These are phyloP conservation scores for Eucera pruinosa DNA, from an alignment of 2,888 invertebrate species.

Conservation along the genomic window DNA sequence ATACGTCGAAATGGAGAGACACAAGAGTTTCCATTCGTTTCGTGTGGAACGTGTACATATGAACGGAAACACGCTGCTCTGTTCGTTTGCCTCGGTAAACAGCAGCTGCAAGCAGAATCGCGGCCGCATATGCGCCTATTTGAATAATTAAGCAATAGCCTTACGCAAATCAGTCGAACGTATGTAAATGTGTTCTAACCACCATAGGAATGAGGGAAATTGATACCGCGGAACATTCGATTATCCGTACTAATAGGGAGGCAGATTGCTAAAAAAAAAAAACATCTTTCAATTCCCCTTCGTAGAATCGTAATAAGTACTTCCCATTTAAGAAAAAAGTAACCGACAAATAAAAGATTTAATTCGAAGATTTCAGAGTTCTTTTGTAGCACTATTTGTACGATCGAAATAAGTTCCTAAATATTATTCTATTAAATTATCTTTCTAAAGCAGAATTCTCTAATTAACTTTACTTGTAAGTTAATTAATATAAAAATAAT, in stretches of 20 bases:
- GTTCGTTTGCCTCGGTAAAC: slow-evolving; percentile 40
- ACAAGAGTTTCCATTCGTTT: slow-evolving; percentile 56
- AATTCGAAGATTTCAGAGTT: no score
- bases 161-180: slow-evolving; percentile 43
- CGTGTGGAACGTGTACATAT: slow-evolving; percentile 64
- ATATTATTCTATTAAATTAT: no score
- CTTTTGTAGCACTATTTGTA: no score
- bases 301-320: no score
- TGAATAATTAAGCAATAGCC: slow-evolving; percentile 73
- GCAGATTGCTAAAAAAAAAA: background rate
- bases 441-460: no score
- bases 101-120: slow-evolving; percentile 69
- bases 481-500: no score
- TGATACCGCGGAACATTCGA: slow-evolving; percentile 14
- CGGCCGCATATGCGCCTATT: slow-evolving; percentile 65
- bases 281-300: no score
- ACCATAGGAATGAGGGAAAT: slow-evolving; percentile 44
- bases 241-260: background rate
- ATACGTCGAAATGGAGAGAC: slow-evolving; percentile 9
- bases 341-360: no score
- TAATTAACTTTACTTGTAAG: no score
- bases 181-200: slow-evolving; percentile 32
- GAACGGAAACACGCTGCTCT: slow-evolving; percentile 69
- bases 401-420: no score
- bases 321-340: no score